These are phyloP conservation scores for Tinea trinotella DNA, from an alignment of 2,888 invertebrate genomes.

Conservation along the genomic window DNA sequence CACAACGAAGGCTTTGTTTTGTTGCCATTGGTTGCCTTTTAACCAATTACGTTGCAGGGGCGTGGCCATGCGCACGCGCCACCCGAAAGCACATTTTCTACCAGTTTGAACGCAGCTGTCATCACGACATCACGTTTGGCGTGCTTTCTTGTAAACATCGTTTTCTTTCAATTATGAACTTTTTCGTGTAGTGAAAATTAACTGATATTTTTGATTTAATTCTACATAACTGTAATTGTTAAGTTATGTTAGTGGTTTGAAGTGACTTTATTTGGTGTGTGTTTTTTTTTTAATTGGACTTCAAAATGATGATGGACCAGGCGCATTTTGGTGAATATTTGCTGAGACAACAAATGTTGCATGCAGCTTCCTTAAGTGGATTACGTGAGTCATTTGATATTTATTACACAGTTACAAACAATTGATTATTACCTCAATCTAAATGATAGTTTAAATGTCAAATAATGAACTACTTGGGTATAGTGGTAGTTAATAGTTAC, in stretches of 20 bases:
- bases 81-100: constrained; percentile 36
- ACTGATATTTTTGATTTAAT: neutral
- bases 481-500: too few relatives aligned
- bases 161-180: constrained; percentile 49
- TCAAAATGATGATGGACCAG: constrained; percentile 67
- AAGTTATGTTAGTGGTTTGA: constrained; percentile 22
- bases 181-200: constrained; percentile 29
- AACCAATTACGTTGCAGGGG: constrained; percentile 47
- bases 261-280: constrained; percentile 27
- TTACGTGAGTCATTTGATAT: constrained; percentile 66
- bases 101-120: constrained; percentile 63
- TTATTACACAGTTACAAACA: too few relatives aligned
- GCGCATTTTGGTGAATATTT: constrained; percentile 64
- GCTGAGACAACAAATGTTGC: constrained; percentile 65
- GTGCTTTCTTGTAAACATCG: constrained; percentile 27
- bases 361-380: constrained; percentile 59
- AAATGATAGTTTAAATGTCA: too few relatives aligned
- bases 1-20: constrained; percentile 46
- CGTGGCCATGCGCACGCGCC: constrained; percentile 60
- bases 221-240: neutral
- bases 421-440: too few relatives aligned
- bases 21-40: constrained; percentile 42
- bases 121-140: constrained; percentile 30
- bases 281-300: constrained; percentile 8
- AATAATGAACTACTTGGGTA: too few relatives aligned